Conservation (phyloP, 1,140 invertebrate genomes). For the Pissodes strobi region DNA sequence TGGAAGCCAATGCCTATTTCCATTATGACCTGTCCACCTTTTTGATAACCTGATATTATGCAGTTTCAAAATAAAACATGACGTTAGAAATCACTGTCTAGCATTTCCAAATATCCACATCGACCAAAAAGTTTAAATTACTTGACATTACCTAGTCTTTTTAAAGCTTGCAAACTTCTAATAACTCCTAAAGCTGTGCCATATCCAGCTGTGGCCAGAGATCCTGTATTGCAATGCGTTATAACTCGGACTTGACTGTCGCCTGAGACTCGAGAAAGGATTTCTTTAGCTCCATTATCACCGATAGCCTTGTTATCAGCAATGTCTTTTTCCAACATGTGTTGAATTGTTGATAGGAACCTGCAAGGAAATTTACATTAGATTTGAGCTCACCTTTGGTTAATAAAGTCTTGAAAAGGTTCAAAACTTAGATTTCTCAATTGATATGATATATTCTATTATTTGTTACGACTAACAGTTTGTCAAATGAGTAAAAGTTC, state of each 20-base stretch:
- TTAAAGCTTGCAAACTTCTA: conserved; percentile 72
- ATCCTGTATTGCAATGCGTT: conserved; percentile 98
- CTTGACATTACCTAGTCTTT: conserved; percentile 69
- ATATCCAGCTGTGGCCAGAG: conserved; percentile 94
- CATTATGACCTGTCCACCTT: too few species aligned
- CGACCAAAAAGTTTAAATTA: too few species aligned
- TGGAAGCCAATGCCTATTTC: too few species aligned
- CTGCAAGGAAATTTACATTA: conserved; percentile 57
- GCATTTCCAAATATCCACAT: too few species aligned
- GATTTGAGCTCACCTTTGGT: neutral
- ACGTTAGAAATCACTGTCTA: too few species aligned
- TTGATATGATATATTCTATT: too few species aligned
- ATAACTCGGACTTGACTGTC: conserved; percentile 72
- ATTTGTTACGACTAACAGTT: too few species aligned
- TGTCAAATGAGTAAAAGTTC: too few species aligned
- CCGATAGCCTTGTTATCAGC: conserved; percentile 86
- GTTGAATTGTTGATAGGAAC: conserved; percentile 74
- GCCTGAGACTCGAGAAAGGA: conserved; percentile 63
- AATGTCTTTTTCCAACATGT: conserved; percentile 85
- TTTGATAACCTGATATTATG: too few species aligned
- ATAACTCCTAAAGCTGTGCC: conserved; percentile 97
- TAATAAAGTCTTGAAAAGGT: too few species aligned
- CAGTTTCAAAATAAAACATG: too few species aligned
- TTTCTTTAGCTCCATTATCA: conserved; percentile 76
- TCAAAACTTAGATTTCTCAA: too few species aligned